Evolutionary conservation across 1,140 invertebrate species (phyloP).

Genomic region (Pygmarrhopalites habei): DNA sequence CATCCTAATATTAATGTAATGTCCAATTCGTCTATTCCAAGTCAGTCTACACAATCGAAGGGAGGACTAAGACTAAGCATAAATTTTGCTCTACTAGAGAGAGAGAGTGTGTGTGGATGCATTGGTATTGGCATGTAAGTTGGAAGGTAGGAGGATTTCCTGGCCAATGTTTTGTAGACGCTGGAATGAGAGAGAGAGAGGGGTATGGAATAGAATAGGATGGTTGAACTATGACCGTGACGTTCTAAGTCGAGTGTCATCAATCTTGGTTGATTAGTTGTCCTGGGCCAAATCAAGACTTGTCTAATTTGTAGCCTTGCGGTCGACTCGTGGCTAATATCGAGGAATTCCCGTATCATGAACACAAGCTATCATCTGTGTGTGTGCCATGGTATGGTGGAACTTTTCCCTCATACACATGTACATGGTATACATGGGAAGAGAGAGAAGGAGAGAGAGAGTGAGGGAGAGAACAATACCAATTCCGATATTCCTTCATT

Average conservation of each 20-base stretch:
- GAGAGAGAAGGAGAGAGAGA: background rate
- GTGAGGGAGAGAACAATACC: no score
- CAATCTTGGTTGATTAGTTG: constrained; percentile 34
- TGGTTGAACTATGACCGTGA: constrained; percentile 11
- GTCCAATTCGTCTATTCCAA: no score
- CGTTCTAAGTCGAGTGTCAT: constrained; percentile 21
- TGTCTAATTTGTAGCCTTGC: constrained; percentile 23
- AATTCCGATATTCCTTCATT: no score
- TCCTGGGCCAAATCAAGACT: constrained; percentile 27
- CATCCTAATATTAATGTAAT: no score
- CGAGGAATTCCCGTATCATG: background rate
- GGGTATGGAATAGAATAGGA: background rate
- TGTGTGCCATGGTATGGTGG: background rate
- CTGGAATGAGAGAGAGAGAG: background rate
- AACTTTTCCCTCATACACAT: background rate
- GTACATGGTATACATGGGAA: background rate
- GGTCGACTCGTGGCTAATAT: constrained; percentile 13
- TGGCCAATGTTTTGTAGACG: no score
- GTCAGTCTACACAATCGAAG: no score
- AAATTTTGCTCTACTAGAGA: no score
- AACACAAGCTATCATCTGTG: background rate
- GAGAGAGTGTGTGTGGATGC: no score
- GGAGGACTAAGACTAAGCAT: no score
- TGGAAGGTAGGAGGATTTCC: no score
- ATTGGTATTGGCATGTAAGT: no score